These are phyloP conservation scores for Luffia ferchaultella DNA, from an alignment of 2,888 invertebrate species.

Conservation along the genomic window DNA sequence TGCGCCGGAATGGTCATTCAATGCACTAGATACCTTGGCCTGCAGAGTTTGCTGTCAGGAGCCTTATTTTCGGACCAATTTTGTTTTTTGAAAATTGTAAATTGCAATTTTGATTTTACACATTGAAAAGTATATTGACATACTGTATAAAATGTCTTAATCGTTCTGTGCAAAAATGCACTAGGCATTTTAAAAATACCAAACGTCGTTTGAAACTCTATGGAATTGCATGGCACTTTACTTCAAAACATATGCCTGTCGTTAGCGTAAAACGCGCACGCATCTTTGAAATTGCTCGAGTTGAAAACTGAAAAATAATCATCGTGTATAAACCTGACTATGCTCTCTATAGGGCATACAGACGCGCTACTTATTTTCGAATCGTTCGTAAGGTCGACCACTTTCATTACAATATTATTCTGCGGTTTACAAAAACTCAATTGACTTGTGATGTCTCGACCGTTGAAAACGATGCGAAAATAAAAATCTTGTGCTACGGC, in stretches of 20 bases:
- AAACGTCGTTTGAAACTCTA: no score
- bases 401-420: constrained; percentile 56
- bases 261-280: constrained; percentile 64
- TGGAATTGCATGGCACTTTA: no score
- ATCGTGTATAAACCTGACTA: constrained; percentile 86
- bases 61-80: no score
- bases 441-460: constrained; percentile 83
- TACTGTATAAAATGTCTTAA: no score
- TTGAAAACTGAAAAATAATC: constrained; percentile 86
- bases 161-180: no score
- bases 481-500: constrained; percentile 75
- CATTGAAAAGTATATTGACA: no score
- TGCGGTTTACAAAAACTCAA: constrained; percentile 80
- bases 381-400: constrained; percentile 41
- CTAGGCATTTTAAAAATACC: no score
- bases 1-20: no score
- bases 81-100: no score
- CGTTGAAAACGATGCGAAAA: constrained; percentile 86
- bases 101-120: no score
- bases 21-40: no score
- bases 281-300: constrained; percentile 89
- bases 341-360: constrained; percentile 86
- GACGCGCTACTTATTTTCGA: constrained; percentile 51
- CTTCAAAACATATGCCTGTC: constrained; percentile 27
- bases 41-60: no score